phyloP scores from a whole-genome alignment of 2,113 vertebrate genomes.

The Oncorhynchus kisutch region DNA sequence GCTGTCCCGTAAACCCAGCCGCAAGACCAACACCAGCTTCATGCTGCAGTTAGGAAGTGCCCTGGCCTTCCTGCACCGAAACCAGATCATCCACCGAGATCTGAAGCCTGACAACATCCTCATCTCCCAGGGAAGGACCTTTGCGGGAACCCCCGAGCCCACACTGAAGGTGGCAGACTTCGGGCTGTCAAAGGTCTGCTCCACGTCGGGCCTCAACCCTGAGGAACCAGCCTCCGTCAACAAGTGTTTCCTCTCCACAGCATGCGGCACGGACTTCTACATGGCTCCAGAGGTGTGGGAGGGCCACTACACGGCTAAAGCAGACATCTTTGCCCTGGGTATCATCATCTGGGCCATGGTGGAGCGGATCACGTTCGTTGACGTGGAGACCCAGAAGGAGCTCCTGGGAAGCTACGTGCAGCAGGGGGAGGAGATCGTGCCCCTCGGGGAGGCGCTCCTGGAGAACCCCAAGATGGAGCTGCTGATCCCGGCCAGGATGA shows the following conservation, averaged over 20 bases:
- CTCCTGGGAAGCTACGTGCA: slow-evolving; percentile 91
- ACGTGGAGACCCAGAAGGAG: slow-evolving; percentile 93
- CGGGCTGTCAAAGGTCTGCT: slow-evolving; percentile 94
- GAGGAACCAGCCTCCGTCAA: slow-evolving; percentile 93
- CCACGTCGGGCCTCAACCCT: slow-evolving; percentile 83
- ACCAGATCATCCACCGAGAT: slow-evolving; percentile 95
- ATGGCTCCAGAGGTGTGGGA: slow-evolving; percentile 98
- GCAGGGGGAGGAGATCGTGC: slow-evolving; percentile 90
- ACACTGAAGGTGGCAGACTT: slow-evolving; percentile 96
- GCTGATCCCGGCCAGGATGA: slow-evolving; percentile 91
- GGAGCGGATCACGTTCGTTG: slow-evolving; percentile 93
- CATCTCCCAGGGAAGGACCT: slow-evolving; percentile 81
- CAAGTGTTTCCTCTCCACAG: slow-evolving; percentile 94
- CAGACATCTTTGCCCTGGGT: slow-evolving; percentile 95
- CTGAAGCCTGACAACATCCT: slow-evolving; percentile 98
- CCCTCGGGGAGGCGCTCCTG: slow-evolving; percentile 90
- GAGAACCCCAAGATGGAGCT: slow-evolving; percentile 98
- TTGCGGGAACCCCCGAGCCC: slow-evolving; percentile 79
- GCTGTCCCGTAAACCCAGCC: slow-evolving; percentile 89
- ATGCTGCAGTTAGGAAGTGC: slow-evolving; percentile 98
- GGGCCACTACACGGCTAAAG: slow-evolving; percentile 96
- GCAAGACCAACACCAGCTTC: slow-evolving; percentile 96
- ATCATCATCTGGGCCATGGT: slow-evolving; percentile 98
- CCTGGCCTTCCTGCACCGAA: slow-evolving; percentile 94
- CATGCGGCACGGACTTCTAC: slow-evolving; percentile 95